These are phyloP conservation scores for Mesembrinibis cayennensis DNA, from an alignment of 2,113 vertebrate genomes.

Conservation along the genomic window DNA sequence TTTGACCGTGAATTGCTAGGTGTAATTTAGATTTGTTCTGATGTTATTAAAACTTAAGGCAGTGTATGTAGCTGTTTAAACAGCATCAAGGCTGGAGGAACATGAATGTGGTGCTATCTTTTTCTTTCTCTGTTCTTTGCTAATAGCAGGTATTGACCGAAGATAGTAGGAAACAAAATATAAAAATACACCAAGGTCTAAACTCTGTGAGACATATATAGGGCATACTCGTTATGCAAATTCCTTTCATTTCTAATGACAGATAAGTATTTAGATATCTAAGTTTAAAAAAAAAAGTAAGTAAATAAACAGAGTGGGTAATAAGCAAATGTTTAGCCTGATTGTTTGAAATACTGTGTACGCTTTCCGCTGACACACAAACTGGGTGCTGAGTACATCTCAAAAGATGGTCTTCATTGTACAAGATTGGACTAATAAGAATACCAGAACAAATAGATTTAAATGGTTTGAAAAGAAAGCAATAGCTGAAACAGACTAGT, in stretches of 20 bases:
- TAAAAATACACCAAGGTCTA: not conserved
- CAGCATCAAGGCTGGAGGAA: not conserved
- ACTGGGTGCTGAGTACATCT: not conserved
- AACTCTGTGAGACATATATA: not conserved
- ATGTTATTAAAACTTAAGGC: not conserved
- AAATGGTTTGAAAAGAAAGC: not conserved
- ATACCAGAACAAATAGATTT: not conserved
- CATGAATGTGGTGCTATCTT: not conserved
- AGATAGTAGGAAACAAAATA: not conserved
- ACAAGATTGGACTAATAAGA: not conserved
- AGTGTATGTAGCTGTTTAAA: not conserved
- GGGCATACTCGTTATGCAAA: not conserved
- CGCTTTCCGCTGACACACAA: not conserved
- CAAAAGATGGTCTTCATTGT: not conserved
- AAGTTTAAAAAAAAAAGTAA: not conserved
- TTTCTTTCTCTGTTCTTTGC: not conserved
- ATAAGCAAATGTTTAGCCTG: not conserved
- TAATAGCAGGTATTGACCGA: not conserved
- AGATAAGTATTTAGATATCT: not conserved
- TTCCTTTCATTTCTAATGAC: not conserved
- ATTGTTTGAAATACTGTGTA: not conserved
- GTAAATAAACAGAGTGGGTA: not conserved
- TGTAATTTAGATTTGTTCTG: not conserved
- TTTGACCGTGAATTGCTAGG: not conserved
- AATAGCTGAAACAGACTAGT: not conserved